Evolutionary conservation across 2,113 vertebrate species (phyloP).

Genomic region (Gasterosteus nipponicus): DNA sequence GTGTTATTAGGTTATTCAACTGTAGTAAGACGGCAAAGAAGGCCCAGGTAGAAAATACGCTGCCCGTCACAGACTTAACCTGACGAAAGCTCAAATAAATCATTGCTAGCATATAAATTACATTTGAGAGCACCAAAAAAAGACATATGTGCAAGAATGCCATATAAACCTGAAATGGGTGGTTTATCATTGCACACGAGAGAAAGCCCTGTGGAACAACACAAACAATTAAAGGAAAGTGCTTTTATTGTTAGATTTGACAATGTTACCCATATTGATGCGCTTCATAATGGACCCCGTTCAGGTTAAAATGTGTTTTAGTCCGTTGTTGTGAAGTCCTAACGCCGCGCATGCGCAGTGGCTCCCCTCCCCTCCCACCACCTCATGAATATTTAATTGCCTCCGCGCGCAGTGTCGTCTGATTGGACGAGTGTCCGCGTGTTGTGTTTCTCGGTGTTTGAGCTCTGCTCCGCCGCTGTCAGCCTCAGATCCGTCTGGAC

Average conservation of each 20-base stretch:
- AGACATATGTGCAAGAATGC: background rate
- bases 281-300: background rate
- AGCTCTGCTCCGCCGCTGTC: slow-evolving; percentile 37
- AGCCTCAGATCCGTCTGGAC: slow-evolving; percentile 28
- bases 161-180: background rate
- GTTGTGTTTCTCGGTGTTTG: slow-evolving; percentile 46
- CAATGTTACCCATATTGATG: background rate
- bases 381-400: slow-evolving; percentile 69
- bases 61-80: background rate
- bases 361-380: background rate
- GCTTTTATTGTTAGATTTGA: background rate
- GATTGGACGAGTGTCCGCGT: slow-evolving; percentile 70
- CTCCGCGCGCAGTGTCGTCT: slow-evolving; percentile 13
- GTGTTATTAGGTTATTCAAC: too few species aligned
- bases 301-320: background rate
- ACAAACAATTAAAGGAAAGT: background rate
- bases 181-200: background rate
- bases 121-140: background rate
- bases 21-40: too few species aligned
- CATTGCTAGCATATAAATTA: background rate
- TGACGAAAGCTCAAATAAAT: background rate
- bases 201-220: background rate
- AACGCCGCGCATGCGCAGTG: slow-evolving; percentile 61
- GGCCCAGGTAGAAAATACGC: too few species aligned
- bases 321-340: background rate